Evolutionary conservation across 1,140 invertebrate species (phyloP), one percentile per base, ranked within the genome.

Genomic region (Acromyrmex echinatior): DNA sequence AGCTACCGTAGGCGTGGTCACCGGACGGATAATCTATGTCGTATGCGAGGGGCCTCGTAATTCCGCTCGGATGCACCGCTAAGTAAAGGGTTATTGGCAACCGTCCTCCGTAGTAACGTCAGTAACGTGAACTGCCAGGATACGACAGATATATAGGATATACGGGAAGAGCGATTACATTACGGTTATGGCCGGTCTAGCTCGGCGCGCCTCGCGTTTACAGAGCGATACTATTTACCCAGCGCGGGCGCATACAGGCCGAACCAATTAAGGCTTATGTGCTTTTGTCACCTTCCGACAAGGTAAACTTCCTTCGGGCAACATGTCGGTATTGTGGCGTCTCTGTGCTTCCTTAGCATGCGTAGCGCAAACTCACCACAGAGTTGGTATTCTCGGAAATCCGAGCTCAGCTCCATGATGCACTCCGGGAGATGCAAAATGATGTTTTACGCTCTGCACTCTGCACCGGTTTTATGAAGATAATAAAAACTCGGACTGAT

Each of bases 211-310:
- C 70, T 66, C 77, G 56, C 84, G 88, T 87, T 89, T 87, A 82
- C 88, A 62, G 58, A 82, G 71, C 71, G 88, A 87, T 87, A 90
- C 84, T 90, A 90, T 90, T 90, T 90, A 88, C 71, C 63, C 51
- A 49, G 53, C 3, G 87, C 74, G 86, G 56, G 53, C 6, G 87
- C 74, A 89, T 74, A 89, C 88, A 89, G 80, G 53, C 80, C 70
- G 51, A 85, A 80, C 70, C 87, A 90, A 90, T 90, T 90, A 89
- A 90, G 88, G 84, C 88, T 82, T 90, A 89, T 89, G 77, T 89
- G 88, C 84, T 90, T 90, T 90, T 90, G 88, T 89, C 88, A 87
- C 88, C 77, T 90, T 81, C 51, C 84, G 71, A 18, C 77, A 81
- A 63, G 58, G 78, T 85, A 90, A 90, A 90, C 88, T 82, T 66